Conservation (phyloP, 2,797 vertebrate genomes). For the Poeciliopsis turneri region DNA sequence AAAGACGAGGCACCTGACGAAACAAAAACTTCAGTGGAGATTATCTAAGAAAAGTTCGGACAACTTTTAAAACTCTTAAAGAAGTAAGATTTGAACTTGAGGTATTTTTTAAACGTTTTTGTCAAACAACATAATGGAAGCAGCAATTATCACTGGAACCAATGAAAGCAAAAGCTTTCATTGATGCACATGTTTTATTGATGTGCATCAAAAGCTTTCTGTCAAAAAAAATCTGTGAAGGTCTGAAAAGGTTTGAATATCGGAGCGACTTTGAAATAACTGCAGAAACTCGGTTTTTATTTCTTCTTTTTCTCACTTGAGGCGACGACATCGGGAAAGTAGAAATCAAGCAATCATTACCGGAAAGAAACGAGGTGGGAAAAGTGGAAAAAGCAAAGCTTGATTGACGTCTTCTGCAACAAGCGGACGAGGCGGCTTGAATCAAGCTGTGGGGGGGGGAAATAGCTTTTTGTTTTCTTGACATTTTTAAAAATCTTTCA, state of each 20-base stretch:
- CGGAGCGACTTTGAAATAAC: constrained; percentile 19
- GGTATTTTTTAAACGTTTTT: not conserved
- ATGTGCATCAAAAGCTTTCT: not conserved
- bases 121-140: not conserved
- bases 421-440: constrained; percentile 29
- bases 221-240: constrained; percentile 12
- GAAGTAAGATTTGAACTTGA: not conserved
- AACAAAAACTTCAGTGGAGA: not conserved
- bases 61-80: too few relatives aligned
- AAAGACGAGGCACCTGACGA: too few relatives aligned
- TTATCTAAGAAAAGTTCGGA: not conserved
- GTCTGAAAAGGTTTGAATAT: constrained; percentile 20
- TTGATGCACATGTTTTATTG: too few relatives aligned
- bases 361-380: constrained; percentile 18
- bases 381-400: constrained; percentile 34
- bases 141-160: not conserved
- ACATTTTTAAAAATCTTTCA: constrained; percentile 31
- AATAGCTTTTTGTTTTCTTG: constrained; percentile 25
- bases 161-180: not conserved
- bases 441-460: constrained; percentile 36
- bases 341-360: constrained; percentile 56
- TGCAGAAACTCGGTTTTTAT: not conserved
- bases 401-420: constrained; percentile 55
- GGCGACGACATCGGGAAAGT: constrained; percentile 16
- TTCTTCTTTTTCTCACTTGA: not conserved